A percentile compares a stretch with the other conserved stretches of the same genome.
Evolutionary conservation across 1,140 invertebrate species (phyloP).

Genomic region (Phthorimaea operculella): DNA sequence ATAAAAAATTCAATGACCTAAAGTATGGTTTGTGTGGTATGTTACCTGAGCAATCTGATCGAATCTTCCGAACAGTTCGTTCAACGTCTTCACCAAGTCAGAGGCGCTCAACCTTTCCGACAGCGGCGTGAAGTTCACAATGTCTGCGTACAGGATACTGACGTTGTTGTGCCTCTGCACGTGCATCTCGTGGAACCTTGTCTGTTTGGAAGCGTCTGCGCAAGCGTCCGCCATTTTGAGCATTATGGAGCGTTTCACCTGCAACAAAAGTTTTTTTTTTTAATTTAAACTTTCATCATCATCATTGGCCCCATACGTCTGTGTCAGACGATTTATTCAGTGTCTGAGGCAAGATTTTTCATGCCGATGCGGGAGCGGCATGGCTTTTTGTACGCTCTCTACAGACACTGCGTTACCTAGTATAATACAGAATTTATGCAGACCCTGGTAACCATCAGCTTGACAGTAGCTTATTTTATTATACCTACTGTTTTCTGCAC

Average conservation of each 20-base stretch:
- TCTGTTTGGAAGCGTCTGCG: constrained; percentile 77
- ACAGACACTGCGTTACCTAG: too few species aligned
- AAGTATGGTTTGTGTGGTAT: too few species aligned
- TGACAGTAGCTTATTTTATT: too few species aligned
- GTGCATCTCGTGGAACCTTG: constrained; percentile 95
- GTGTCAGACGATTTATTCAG: too few species aligned
- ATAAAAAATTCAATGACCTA: too few species aligned
- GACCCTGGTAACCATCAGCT: too few species aligned
- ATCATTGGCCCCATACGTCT: too few species aligned
- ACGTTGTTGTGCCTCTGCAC: constrained; percentile 98
- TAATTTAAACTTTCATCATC: background rate
- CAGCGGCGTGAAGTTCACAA: constrained; percentile 96
- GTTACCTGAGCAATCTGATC: constrained; percentile 94
- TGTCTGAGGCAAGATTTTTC: too few species aligned
- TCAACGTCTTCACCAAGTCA: constrained; percentile 93
- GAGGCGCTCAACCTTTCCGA: constrained; percentile 93
- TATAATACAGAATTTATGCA: too few species aligned
- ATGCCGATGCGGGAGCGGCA: too few species aligned
- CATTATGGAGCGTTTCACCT: constrained; percentile 94
- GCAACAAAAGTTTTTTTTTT: constrained; percentile 40
- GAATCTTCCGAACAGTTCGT: constrained; percentile 96
- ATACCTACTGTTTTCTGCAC: too few species aligned
- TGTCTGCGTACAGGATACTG: constrained; percentile 97
- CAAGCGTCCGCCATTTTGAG: constrained; percentile 91
- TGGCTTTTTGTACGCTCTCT: too few species aligned